Conservation (phyloP, 2,888 invertebrate genomes). For the Epistrophe grossulariae region DNA sequence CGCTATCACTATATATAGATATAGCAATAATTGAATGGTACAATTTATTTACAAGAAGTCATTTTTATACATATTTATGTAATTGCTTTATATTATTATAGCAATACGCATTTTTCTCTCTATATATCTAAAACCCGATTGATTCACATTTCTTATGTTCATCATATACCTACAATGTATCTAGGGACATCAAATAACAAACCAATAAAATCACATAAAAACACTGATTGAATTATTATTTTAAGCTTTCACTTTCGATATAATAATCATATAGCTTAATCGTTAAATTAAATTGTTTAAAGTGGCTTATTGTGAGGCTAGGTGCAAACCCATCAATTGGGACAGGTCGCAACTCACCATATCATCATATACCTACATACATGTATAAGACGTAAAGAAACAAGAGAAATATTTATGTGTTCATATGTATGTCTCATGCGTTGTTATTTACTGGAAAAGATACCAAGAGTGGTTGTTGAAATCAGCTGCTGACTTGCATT, state of each 20-base stretch:
- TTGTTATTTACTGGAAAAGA: slow-evolving; percentile 21
- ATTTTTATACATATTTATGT: slow-evolving; percentile 11
- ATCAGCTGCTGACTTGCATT: slow-evolving; percentile 4
- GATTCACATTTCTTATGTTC: not conserved
- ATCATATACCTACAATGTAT: slow-evolving; percentile 3
- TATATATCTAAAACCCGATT: not conserved
- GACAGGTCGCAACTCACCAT: slow-evolving; percentile 62
- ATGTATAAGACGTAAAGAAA: not conserved
- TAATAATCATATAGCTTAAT: slow-evolving; percentile 53
- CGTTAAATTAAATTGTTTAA: slow-evolving; percentile 60
- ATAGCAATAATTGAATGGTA: slow-evolving; percentile 30
- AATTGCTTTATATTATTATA: slow-evolving; percentile 2
- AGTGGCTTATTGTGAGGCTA: slow-evolving; percentile 59
- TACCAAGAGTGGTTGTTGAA: slow-evolving; percentile 21
- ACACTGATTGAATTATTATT: slow-evolving; percentile 47
- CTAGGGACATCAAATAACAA: not conserved
- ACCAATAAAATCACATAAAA: slow-evolving; percentile 39
- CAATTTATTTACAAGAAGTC: slow-evolving; percentile 39
- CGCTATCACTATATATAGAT: not conserved
- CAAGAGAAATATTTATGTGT: not conserved
- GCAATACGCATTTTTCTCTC: slow-evolving; percentile 29
- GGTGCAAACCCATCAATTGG: slow-evolving; percentile 52
- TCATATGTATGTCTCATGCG: not conserved
- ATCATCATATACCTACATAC: too few relatives aligned
- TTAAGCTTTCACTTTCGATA: slow-evolving; percentile 69